Percentiles rank a stretch among this genome's conserved stretches.
phyloP scores from a whole-genome alignment of 92 coral and sea anemone genomes.

The Bergia puertoricense region DNA sequence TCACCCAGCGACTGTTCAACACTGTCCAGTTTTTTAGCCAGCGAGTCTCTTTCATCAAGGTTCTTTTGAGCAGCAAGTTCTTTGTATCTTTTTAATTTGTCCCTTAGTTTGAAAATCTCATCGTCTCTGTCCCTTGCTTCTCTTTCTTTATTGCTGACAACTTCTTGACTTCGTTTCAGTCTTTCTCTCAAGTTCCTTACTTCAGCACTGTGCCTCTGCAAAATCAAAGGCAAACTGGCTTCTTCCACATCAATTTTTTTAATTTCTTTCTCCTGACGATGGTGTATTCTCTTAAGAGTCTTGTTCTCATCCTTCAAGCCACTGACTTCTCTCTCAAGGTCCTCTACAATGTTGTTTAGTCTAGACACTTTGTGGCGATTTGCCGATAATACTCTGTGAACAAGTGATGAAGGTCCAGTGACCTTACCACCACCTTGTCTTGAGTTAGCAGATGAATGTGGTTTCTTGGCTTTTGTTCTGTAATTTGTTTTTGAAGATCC shows the following conservation, averaged over 20 bases:
- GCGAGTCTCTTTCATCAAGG: constrained; percentile 77
- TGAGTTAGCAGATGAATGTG: constrained; percentile 63
- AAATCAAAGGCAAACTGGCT: constrained; percentile 75
- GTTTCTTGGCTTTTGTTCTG: constrained; percentile 65
- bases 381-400: constrained; percentile 90
- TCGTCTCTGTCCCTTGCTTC: constrained; percentile 74
- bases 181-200: constrained; percentile 78
- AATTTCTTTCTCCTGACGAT: constrained; percentile 85
- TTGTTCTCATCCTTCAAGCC: constrained; percentile 75
- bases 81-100: constrained; percentile 69
- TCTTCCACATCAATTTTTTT: constrained; percentile 77
- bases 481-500: constrained; percentile 36
- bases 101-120: constrained; percentile 76
- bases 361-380: constrained; percentile 83
- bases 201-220: constrained; percentile 92
- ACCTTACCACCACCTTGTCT: constrained; percentile 50
- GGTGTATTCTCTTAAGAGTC: constrained; percentile 74
- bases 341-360: constrained; percentile 82
- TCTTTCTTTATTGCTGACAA: constrained; percentile 66
- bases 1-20: constrained; percentile 59
- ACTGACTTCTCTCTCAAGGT: constrained; percentile 81
- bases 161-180: constrained; percentile 69
- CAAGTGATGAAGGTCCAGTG: constrained; percentile 63
- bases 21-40: constrained; percentile 73
- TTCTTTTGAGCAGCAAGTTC: constrained; percentile 70